Conservation (phyloP, 2,888 invertebrate genomes). For the Caenorhabditis afra region DNA sequence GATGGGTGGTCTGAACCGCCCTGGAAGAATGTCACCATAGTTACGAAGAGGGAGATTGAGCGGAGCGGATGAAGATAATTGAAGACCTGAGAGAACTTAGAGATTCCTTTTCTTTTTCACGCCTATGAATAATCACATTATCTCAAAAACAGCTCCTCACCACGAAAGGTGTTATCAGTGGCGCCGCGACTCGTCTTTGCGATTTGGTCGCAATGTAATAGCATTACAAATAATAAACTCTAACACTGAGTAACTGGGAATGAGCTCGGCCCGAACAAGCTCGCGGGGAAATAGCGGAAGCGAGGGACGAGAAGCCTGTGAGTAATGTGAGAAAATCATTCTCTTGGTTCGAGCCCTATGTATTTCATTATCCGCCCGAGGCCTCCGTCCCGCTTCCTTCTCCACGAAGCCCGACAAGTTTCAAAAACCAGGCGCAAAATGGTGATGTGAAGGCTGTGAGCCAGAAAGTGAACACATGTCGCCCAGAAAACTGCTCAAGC, state of each 20-base stretch:
- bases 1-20: neutral
- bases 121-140: slow-evolving; percentile 45
- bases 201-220: neutral
- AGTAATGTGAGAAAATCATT: slow-evolving; percentile 55
- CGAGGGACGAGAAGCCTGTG: slow-evolving; percentile 25
- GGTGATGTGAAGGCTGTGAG: slow-evolving; percentile 12
- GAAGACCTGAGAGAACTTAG: slow-evolving; percentile 41
- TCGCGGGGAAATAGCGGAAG: slow-evolving; percentile 9
- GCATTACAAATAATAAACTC: slow-evolving; percentile 27
- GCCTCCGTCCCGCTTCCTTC: slow-evolving; percentile 12
- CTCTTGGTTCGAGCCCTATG: slow-evolving; percentile 46
- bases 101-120: slow-evolving; percentile 34
- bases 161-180: slow-evolving; percentile 3
- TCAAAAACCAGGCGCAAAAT: slow-evolving; percentile 28
- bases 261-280: slow-evolving; percentile 7
- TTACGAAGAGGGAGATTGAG: slow-evolving; percentile 29
- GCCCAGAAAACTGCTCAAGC: slow-evolving; percentile 40
- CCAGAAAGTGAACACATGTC: slow-evolving; percentile 36
- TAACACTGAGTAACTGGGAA: neutral
- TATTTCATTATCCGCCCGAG: slow-evolving; percentile 37
- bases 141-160: slow-evolving; percentile 20
- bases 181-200: slow-evolving; percentile 12
- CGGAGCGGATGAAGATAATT: slow-evolving; percentile 35
- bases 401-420: slow-evolving; percentile 42
- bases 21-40: slow-evolving; percentile 27